Conservation (phyloP, 1,140 invertebrate genomes). For the Delia radicum region DNA sequence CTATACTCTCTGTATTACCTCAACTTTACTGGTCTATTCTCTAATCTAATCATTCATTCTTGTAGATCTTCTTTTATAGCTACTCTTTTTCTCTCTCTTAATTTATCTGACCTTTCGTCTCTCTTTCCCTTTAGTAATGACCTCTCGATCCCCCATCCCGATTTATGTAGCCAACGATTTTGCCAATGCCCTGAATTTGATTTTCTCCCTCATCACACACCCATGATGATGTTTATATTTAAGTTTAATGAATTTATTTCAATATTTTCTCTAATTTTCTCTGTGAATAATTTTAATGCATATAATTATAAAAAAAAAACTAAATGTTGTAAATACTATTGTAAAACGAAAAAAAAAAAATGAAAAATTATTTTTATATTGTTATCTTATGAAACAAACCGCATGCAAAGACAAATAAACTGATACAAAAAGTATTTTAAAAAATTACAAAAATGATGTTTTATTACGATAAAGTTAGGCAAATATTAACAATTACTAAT, state of each 20-base stretch:
- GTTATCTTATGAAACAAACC: constrained; percentile 18
- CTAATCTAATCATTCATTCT: no score
- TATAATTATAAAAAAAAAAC: background rate
- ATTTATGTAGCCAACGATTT: constrained; percentile 16
- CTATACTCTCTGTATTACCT: no score
- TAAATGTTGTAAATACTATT: constrained; percentile 24
- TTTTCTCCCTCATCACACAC: background rate
- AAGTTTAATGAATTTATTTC: constrained; percentile 9
- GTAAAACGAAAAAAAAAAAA: constrained; percentile 14
- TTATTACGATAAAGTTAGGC: no score
- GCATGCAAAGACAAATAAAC: constrained; percentile 27
- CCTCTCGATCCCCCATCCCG: background rate
- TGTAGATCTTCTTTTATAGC: no score
- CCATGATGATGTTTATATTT: background rate
- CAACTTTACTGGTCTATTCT: no score
- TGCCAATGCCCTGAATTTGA: constrained; percentile 15
- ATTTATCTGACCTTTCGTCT: background rate
- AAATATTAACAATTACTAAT: no score
- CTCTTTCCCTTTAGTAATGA: background rate
- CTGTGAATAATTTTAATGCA: background rate
- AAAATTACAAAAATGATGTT: background rate
- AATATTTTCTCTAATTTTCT: background rate
- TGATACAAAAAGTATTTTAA: constrained; percentile 25
- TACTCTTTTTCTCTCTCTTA: background rate
- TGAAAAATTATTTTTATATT: constrained; percentile 8